Evolutionary conservation across 2,113 vertebrate genomes (phyloP).

Genomic region (Falcunculus frontatus): DNA sequence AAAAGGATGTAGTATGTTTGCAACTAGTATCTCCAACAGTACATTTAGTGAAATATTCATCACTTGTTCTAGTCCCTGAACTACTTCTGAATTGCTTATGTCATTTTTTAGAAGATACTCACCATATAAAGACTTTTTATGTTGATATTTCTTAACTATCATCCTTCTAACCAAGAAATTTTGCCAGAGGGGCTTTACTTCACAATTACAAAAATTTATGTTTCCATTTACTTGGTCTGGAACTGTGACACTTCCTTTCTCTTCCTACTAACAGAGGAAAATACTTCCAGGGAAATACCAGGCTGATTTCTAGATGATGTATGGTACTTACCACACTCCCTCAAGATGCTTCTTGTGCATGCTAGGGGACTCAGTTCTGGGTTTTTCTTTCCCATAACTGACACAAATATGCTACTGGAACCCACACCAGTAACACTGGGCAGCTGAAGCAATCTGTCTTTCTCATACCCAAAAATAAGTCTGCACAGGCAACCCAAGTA

Average conservation of each 20-base stretch:
- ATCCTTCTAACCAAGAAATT: background rate
- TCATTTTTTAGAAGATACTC: background rate
- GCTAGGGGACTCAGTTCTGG: background rate
- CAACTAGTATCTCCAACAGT: background rate
- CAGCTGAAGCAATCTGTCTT: background rate
- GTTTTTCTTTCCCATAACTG: background rate
- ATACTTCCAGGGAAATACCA: background rate
- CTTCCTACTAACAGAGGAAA: background rate
- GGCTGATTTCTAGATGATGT: background rate
- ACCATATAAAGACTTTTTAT: background rate
- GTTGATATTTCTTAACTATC: background rate
- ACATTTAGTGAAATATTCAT: slow-evolving; percentile 47
- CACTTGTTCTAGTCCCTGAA: slow-evolving; percentile 4
- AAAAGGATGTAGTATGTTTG: slow-evolving; percentile 9
- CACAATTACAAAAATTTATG: background rate
- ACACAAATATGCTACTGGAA: background rate
- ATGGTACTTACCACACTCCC: background rate
- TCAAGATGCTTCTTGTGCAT: background rate
- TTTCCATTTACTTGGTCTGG: background rate
- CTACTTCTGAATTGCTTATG: background rate
- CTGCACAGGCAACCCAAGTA: background rate
- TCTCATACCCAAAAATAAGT: background rate
- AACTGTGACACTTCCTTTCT: background rate
- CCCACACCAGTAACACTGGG: background rate
- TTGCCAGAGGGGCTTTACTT: background rate